Evolutionary conservation across 1,140 invertebrate species (phyloP).

Genomic region (Ditylenchus dipsaci): DNA sequence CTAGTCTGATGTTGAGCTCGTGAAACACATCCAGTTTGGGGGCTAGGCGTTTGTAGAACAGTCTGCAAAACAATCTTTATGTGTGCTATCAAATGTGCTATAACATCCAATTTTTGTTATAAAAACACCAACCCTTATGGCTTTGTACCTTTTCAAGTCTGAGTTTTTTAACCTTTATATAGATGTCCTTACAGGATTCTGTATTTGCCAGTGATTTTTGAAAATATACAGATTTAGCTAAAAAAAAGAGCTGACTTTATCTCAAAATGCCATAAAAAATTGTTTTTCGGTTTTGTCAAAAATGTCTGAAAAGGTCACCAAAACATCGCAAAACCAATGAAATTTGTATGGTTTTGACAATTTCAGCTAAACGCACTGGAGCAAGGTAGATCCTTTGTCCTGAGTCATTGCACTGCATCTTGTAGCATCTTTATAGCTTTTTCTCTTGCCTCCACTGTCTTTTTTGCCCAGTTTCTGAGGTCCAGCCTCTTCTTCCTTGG

Average conservation of each 20-base stretch:
- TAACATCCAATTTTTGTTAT: background rate
- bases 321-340: no score
- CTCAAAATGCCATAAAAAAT: no score
- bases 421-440: background rate
- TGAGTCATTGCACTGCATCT: background rate
- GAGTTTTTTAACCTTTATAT: no score
- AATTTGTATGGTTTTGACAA: no score
- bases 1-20: slow-evolving; percentile 39
- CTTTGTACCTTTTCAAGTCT: no score
- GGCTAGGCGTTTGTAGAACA: slow-evolving; percentile 47
- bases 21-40: slow-evolving; percentile 45
- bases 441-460: background rate
- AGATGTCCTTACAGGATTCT: no score
- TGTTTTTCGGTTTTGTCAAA: no score
- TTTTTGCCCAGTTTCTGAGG: background rate
- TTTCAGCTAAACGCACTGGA: background rate
- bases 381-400: background rate
- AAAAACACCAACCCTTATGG: background rate
- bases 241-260: no score
- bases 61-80: slow-evolving; percentile 23
- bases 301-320: no score
- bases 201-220: no score
- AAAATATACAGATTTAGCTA: no score
- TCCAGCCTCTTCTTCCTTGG: slow-evolving; percentile 16
- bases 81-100: background rate